Percentiles rank a stretch among this genome's conserved stretches.
Evolutionary conservation across 53 echinoderm and acorn worm genomes (phyloP).

Genomic region (Echinarachnius parma): DNA sequence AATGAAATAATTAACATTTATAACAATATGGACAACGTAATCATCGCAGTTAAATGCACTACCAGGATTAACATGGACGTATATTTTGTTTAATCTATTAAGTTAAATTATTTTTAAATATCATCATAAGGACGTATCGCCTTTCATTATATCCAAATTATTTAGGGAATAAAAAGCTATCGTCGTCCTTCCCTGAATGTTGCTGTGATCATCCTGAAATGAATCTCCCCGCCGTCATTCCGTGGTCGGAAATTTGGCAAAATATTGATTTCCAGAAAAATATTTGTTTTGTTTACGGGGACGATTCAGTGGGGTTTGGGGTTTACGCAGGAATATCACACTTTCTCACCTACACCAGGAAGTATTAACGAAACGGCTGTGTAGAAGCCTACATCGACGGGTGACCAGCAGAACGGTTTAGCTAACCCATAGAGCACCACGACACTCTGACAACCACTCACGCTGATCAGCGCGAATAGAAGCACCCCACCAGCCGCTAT

Average conservation of each 20-base stretch:
- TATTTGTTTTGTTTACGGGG: too few relatives aligned
- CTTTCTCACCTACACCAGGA: conserved; percentile 44
- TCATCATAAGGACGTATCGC: neutral
- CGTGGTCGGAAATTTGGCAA: too few relatives aligned
- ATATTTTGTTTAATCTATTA: neutral
- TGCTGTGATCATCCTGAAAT: too few relatives aligned
- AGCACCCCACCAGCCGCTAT: conserved; percentile 36
- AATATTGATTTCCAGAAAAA: too few relatives aligned
- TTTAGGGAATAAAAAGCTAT: too few relatives aligned
- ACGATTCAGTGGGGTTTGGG: too few relatives aligned
- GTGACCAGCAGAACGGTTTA: conserved; percentile 48
- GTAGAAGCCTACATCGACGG: conserved; percentile 47
- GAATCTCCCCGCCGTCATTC: too few relatives aligned
- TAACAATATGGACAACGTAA: neutral
- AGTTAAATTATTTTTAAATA: neutral
- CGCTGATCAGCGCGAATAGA: conserved; percentile 34
- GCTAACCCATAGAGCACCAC: conserved; percentile 41
- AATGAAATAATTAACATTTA: neutral
- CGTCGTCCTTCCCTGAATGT: too few relatives aligned
- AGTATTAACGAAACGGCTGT: conserved; percentile 46
- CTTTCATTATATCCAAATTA: neutral
- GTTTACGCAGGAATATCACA: too few relatives aligned
- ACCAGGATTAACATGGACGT: neutral
- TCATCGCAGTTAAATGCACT: neutral
- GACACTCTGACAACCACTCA: conserved; percentile 35